A percentile compares a stretch with the other conserved stretches of the same genome.
phyloP scores from a whole-genome alignment of 2,797 vertebrate genomes.

The Trachurus trachurus region DNA sequence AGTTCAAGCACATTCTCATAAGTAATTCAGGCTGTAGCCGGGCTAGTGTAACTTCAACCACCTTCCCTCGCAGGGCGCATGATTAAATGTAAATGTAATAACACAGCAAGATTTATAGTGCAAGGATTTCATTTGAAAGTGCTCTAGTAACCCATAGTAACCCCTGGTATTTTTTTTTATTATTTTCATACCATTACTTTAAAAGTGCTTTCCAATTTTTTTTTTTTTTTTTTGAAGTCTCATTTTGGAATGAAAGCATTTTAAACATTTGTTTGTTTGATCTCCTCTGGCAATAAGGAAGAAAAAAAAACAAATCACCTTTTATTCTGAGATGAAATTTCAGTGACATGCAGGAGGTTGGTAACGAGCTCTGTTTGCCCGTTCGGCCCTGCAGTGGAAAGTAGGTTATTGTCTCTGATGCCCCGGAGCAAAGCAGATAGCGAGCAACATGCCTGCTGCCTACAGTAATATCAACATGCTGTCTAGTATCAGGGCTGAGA shows the following conservation, averaged over 20 bases:
- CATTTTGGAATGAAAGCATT: constrained; percentile 35
- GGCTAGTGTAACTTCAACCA: constrained; percentile 10
- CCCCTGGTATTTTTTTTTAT: constrained; percentile 32
- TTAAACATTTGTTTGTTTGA: constrained; percentile 42
- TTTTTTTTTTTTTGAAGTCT: background rate
- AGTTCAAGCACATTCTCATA: constrained; percentile 19
- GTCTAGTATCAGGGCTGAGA: constrained; percentile 52
- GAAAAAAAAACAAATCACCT: constrained; percentile 20
- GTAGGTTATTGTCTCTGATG: constrained; percentile 78
- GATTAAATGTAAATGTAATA: constrained; percentile 59
- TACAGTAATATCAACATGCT: constrained; percentile 72
- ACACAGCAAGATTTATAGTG: constrained; percentile 17
- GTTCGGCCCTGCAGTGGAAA: constrained; percentile 68
- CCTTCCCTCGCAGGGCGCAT: background rate
- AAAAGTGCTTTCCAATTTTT: constrained; percentile 29
- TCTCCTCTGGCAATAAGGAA: constrained; percentile 24
- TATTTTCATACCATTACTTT: constrained; percentile 43
- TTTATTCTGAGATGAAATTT: constrained; percentile 48
- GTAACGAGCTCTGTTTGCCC: constrained; percentile 51
- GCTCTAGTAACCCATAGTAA: constrained; percentile 39
- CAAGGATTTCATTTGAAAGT: constrained; percentile 42
- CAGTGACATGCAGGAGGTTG: constrained; percentile 50
- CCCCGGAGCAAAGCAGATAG: constrained; percentile 70
- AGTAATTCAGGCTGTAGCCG: constrained; percentile 19
- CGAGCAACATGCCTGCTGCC: constrained; percentile 77